These are phyloP conservation scores for Meloidogyne floridensis DNA, from an alignment of 1,140 invertebrate genomes.

Conservation along the genomic window DNA sequence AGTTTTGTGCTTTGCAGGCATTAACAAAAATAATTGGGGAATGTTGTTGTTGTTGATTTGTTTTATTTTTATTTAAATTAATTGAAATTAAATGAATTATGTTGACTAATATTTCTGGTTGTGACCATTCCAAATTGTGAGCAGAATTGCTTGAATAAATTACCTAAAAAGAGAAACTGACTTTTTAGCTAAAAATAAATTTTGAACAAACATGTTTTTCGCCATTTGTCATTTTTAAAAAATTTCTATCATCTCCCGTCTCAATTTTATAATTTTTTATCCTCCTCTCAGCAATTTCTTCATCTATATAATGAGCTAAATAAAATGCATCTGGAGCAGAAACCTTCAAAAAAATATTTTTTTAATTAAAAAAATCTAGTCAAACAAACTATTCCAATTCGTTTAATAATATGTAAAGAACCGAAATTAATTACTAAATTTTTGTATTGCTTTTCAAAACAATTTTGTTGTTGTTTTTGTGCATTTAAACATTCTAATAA, in stretches of 20 bases:
- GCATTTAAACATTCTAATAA: not conserved
- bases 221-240: slow-evolving; percentile 29
- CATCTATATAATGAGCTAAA: slow-evolving; percentile 29
- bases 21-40: slow-evolving; percentile 51
- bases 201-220: slow-evolving; percentile 32
- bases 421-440: slow-evolving; percentile 48
- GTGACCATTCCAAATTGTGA: slow-evolving; percentile 48
- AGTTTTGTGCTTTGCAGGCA: slow-evolving; percentile 50
- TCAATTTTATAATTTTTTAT: not conserved
- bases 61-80: slow-evolving; percentile 28
- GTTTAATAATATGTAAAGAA: slow-evolving; percentile 47
- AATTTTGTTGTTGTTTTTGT: slow-evolving; percentile 33
- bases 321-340: slow-evolving; percentile 39
- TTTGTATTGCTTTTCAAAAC: slow-evolving; percentile 55
- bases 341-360: not conserved
- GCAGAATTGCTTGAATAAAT: slow-evolving; percentile 55
- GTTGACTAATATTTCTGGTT: slow-evolving; percentile 43
- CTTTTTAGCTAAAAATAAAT: slow-evolving; percentile 10
- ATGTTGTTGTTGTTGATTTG: not conserved
- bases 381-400: slow-evolving; percentile 41
- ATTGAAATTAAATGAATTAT: slow-evolving; percentile 44
- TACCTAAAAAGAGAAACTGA: slow-evolving; percentile 31
- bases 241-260: not conserved
- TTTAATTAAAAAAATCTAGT: slow-evolving; percentile 18
- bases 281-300: slow-evolving; percentile 32